phyloP scores from a whole-genome alignment of 2,888 invertebrate genomes.

The Scaptomyza flava region DNA sequence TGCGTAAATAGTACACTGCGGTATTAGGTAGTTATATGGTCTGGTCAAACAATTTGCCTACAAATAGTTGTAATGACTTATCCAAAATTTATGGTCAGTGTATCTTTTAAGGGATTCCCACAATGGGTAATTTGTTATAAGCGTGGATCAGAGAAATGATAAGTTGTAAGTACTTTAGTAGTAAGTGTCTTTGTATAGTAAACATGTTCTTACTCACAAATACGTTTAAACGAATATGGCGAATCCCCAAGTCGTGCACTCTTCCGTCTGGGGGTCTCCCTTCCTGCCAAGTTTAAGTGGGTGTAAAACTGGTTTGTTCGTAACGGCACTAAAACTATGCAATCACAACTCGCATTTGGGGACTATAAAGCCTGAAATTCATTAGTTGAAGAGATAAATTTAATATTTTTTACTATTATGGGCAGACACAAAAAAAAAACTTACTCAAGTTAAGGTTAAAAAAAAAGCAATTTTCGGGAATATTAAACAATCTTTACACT shows the following conservation, averaged over 20 bases:
- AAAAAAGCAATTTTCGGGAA: background rate
- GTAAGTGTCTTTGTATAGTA: background rate
- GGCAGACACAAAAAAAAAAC: background rate
- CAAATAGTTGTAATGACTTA: background rate
- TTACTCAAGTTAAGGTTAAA: background rate
- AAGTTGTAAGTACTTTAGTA: background rate
- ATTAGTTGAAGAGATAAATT: background rate
- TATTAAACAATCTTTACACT: background rate
- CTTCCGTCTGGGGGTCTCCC: background rate
- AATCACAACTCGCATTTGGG: background rate
- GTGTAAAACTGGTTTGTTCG: slow-evolving; percentile 6
- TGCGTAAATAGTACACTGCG: background rate
- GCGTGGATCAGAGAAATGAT: background rate
- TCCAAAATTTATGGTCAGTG: background rate
- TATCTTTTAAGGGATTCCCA: background rate
- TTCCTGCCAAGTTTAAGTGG: background rate
- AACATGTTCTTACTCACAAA: background rate
- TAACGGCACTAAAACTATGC: background rate
- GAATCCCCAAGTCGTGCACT: slow-evolving; percentile 4
- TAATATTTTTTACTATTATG: background rate
- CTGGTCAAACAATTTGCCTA: background rate
- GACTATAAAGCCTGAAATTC: background rate
- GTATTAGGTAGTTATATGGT: background rate
- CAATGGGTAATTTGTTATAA: background rate
- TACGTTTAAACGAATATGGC: background rate